Evolutionary conservation across 1,140 invertebrate genomes (phyloP).

Genomic region (Formica selysi): DNA sequence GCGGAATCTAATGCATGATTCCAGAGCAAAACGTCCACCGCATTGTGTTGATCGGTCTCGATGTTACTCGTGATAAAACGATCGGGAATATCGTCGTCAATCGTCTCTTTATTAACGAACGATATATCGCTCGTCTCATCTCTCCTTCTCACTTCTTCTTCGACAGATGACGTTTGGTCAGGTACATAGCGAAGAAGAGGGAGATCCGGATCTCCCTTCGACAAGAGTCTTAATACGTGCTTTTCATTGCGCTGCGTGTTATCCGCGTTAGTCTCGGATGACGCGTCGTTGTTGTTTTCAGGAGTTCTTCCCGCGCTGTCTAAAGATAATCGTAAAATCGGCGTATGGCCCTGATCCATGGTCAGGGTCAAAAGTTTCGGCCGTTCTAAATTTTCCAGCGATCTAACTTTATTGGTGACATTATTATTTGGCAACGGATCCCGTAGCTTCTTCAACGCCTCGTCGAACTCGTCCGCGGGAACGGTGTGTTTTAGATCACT

Average conservation of each 20-base stretch:
- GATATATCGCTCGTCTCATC: conserved; percentile 30
- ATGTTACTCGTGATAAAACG: conserved; percentile 66
- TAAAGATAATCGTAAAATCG: conserved; percentile 75
- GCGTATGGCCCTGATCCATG: conserved; percentile 73
- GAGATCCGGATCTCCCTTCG: conserved; percentile 71
- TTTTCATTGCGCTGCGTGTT: conserved; percentile 53
- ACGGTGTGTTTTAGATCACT: conserved; percentile 86
- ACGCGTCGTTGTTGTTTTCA: conserved; percentile 6
- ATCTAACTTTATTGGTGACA: conserved; percentile 47
- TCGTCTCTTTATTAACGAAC: conserved; percentile 17
- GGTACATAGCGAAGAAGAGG: conserved; percentile 77
- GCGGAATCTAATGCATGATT: conserved; percentile 80
- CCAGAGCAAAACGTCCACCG: conserved; percentile 80
- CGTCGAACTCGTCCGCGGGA: conserved; percentile 87
- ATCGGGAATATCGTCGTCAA: conserved; percentile 69
- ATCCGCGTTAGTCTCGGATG: conserved; percentile 41
- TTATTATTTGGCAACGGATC: conserved; percentile 74
- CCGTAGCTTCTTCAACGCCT: conserved; percentile 87
- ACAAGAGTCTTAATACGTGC: conserved; percentile 73
- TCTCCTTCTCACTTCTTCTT: conserved; percentile 9
- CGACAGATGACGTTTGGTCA: conserved; percentile 58
- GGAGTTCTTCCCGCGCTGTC: conserved; percentile 54
- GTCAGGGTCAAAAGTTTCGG: conserved; percentile 77
- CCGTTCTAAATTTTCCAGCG: conserved; percentile 62
- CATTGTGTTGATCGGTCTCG: conserved; percentile 47